Evolutionary conservation across 2,113 vertebrate genomes (phyloP), one percentile per base, ranked within the genome.

Genomic region (Ceyx margarethae): DNA sequence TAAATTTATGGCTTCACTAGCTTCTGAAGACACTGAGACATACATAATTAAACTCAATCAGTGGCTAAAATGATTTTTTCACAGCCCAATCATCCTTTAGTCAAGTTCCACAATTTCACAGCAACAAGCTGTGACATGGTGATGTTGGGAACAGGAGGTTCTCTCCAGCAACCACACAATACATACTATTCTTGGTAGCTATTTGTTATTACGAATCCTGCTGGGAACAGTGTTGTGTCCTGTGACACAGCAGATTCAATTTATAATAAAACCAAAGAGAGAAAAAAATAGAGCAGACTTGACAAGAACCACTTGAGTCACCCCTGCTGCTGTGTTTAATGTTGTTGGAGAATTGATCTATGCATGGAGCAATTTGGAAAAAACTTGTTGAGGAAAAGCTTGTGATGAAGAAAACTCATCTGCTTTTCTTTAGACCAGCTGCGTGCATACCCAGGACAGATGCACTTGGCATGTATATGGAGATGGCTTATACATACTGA

Each of bases 281-380:
- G 54, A 73, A 94, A 91, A 76, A 94, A 95, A 85, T 33, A 85
- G 81, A 64, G 13, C 85, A 89, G 82, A 43, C 31, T 82, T 82
- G 37, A 87, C 54, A 85, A 81, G 62, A 79, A 69, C 28, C 73
- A 67, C 46, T 79, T 92, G 94, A 91, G 46, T 94, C 90, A 91
- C 25, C 33, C 78, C 85, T 79, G 81, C 79, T 73, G 67, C 61
- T 72, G 72, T 33, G 61, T 66, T 94, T 79, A 76, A 66, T 76
- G 62, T 33, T 79, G 84, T 68, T 79, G 62, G 35, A 91, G 73
- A 92, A 94, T 54, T 91, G 85, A 67, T 91, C 54, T 46, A 73
- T 26, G 37, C 71, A 82, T 81, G 66, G 72, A 87, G 25, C 53
- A 88, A 84, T 81, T 82, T 58, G 88, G 83, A 75, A 87, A 78